Evolutionary conservation across 2,888 invertebrate genomes (phyloP), one percentile per base, ranked within the genome.

Genomic region (Coremacera marginata): DNA sequence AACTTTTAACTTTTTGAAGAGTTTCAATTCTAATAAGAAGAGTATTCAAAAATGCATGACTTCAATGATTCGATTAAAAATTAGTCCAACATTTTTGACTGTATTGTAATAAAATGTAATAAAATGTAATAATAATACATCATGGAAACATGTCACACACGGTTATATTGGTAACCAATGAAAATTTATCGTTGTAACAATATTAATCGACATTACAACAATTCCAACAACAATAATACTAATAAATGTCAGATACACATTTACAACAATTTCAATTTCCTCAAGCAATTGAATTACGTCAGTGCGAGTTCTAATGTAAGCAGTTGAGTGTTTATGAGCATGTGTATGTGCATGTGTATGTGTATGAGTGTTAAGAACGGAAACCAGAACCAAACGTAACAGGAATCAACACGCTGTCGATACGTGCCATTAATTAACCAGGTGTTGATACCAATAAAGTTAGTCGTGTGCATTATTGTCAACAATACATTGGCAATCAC

Each of bases 271-370:
- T 67, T 34, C 37, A 67, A 67, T 67, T 67, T 67, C 67, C 67
- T 67, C 19, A 31, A 67, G n/a, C 67, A n/a, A 67, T 67, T 44
- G 67, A 67, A 67, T 67, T 67, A 67, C 44, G 67, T 34, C 22
- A 2, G 57, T 14, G 14, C 22, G 57, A 60, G 3, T 27, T 22
- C 57, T 4, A 5, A 14, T 44, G 44, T 14, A 3, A 44, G 44
- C 2, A 37, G 37, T 7, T 37, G 37, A 37, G 37, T 14, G 14
- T 44, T 27, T 27, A 27, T 25, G 25, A 22, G 57, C 9, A 27
- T 25, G 25, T 22, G 27, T 11, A 5, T 14, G 25, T 22, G 19
- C 31, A 31, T 31, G 57, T 16, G 57, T 27, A 19, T 25, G 57
- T 25, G 25, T 9, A 14, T 11, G 25, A 22, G 57, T 22, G 55